Evolutionary conservation across 2,113 vertebrate genomes (phyloP).

Genomic region (Sclerurus mexicanus): DNA sequence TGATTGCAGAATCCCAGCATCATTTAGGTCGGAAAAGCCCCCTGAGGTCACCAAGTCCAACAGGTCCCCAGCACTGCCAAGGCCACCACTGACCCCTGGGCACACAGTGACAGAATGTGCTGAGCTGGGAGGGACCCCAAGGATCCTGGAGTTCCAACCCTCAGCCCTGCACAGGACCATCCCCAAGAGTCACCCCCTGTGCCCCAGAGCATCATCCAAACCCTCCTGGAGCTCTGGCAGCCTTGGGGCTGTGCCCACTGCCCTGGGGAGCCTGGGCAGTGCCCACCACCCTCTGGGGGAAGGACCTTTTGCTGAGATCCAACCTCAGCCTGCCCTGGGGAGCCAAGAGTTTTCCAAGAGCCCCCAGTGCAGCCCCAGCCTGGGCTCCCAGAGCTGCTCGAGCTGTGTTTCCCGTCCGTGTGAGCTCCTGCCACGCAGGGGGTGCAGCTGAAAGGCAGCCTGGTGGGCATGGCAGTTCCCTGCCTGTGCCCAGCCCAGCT

Average conservation of each 20-base stretch:
- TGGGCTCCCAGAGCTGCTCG: neutral
- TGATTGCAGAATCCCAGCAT: neutral
- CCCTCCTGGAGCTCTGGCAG: too few relatives aligned
- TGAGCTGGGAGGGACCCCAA: neutral
- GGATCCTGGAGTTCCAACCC: neutral
- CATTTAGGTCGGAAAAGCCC: neutral
- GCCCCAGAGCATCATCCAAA: too few relatives aligned
- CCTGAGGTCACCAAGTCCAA: accelerated
- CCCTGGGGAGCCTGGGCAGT: too few relatives aligned
- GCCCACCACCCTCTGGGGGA: too few relatives aligned
- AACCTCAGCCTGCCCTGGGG: too few relatives aligned
- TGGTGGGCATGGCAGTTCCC: neutral
- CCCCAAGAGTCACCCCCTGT: too few relatives aligned
- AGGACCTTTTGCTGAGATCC: too few relatives aligned
- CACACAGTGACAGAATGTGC: neutral
- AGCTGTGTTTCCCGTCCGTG: neutral
- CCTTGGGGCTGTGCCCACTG: too few relatives aligned
- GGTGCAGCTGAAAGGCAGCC: neutral
- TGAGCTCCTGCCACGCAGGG: neutral
- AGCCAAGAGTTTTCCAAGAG: neutral
- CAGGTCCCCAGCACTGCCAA: neutral
- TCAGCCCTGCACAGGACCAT: too few relatives aligned
- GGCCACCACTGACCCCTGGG: neutral
- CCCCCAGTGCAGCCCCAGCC: neutral
- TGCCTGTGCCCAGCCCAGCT: accelerated